phyloP scores from a whole-genome alignment of 2,888 invertebrate genomes.

The Carterocephalus palaemon region DNA sequence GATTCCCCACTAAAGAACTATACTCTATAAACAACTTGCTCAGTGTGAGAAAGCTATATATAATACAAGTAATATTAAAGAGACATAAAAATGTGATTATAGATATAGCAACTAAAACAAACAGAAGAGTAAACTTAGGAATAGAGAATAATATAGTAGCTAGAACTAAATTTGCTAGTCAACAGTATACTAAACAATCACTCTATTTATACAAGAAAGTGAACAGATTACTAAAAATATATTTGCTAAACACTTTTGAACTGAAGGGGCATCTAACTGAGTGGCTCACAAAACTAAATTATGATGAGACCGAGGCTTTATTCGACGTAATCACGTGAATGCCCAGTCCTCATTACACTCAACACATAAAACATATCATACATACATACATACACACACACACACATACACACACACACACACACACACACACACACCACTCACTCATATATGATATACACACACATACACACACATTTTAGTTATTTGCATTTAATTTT shows the following conservation, averaged over 20 bases:
- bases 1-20: background rate
- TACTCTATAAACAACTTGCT: background rate
- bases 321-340: background rate
- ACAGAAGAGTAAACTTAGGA: background rate
- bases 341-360: no score
- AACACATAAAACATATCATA: no score
- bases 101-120: background rate
- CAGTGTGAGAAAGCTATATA: background rate
- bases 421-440: no score
- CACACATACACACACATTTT: no score
- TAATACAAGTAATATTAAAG: background rate
- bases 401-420: no score
- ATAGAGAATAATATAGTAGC: background rate
- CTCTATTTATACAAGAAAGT: background rate
- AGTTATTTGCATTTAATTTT: no score
- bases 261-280: background rate
- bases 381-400: no score
- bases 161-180: no score
- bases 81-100: background rate
- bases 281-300: background rate
- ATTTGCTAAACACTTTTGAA: background rate
- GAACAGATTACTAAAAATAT: background rate
- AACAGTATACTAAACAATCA: background rate
- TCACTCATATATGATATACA: no score
- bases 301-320: background rate